Conservation (phyloP, 1,140 invertebrate genomes). For the Aplysia californica region DNA sequence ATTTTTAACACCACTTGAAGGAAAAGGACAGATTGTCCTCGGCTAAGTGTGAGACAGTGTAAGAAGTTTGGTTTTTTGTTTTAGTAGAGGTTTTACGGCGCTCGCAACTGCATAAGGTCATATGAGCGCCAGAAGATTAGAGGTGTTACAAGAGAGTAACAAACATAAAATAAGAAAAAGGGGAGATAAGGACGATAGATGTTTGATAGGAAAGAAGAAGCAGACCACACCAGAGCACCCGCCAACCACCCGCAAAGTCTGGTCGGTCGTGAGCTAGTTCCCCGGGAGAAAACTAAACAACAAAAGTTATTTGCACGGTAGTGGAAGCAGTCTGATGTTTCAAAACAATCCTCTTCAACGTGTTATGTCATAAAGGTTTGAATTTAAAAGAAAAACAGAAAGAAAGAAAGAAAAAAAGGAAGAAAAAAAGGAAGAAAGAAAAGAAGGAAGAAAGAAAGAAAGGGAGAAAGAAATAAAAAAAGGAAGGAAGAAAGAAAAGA, state of each 20-base stretch:
- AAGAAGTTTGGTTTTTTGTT: too few relatives aligned
- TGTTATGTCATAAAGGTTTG: neutral
- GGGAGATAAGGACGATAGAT: too few relatives aligned
- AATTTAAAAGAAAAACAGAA: neutral
- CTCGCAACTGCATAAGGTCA: too few relatives aligned
- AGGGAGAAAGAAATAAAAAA: neutral
- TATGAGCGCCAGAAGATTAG: too few relatives aligned
- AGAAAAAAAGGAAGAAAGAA: constrained; percentile 3
- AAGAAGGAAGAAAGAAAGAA: neutral
- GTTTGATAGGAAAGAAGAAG: too few relatives aligned
- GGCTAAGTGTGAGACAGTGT: neutral
- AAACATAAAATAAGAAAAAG: too few relatives aligned
- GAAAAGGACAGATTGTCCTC: neutral
- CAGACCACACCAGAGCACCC: too few relatives aligned
- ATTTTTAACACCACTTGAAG: too few relatives aligned
- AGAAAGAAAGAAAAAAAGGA: neutral
- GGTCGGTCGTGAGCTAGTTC: neutral
- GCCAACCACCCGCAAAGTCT: too few relatives aligned
- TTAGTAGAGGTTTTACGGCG: too few relatives aligned
- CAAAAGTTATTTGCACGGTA: neutral
- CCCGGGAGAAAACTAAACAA: neutral
- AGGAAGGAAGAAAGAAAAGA: neutral
- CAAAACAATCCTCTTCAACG: neutral
- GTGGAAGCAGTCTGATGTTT: neutral
- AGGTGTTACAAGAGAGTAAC: too few relatives aligned